Evolutionary conservation across 2,797 vertebrate genomes (phyloP).

Genomic region (Holocentrus rufus): DNA sequence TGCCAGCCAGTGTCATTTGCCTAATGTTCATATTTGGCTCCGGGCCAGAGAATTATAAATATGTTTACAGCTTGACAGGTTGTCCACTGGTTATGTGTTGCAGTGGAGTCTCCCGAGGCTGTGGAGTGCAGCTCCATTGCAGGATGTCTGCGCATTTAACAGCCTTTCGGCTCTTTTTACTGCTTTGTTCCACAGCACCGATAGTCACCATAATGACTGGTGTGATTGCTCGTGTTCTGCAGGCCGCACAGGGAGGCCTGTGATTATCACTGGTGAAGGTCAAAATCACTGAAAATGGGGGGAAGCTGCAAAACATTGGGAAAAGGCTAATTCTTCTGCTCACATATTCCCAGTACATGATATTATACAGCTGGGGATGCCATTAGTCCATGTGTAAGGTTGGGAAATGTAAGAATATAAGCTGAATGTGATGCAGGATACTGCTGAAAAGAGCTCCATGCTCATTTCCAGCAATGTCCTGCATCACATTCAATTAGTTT

Average conservation of each 20-base stretch:
- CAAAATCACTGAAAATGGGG: not conserved
- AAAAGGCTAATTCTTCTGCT: too few species aligned
- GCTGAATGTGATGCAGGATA: too few species aligned
- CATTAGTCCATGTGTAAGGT: too few species aligned
- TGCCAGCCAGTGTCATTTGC: not conserved
- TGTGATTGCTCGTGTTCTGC: not conserved
- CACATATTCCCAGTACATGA: too few species aligned
- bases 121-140: constrained; percentile 1
- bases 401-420: too few species aligned
- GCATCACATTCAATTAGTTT: too few species aligned
- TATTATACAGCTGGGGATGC: too few species aligned
- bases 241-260: not conserved
- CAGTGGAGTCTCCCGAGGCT: not conserved
- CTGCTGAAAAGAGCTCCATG: too few species aligned
- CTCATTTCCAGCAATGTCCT: too few species aligned
- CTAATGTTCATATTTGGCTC: constrained; percentile 27
- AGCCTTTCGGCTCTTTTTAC: not conserved
- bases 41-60: constrained; percentile 37
- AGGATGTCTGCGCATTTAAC: not conserved
- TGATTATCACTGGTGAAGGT: not conserved
- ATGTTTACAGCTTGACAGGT: constrained; percentile 37
- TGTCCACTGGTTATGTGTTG: constrained; percentile 15
- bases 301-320: too few species aligned
- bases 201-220: not conserved
- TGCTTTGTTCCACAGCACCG: not conserved